Evolutionary conservation across 2,888 invertebrate species (phyloP).

Genomic region (Caenorhabditis virilis): DNA sequence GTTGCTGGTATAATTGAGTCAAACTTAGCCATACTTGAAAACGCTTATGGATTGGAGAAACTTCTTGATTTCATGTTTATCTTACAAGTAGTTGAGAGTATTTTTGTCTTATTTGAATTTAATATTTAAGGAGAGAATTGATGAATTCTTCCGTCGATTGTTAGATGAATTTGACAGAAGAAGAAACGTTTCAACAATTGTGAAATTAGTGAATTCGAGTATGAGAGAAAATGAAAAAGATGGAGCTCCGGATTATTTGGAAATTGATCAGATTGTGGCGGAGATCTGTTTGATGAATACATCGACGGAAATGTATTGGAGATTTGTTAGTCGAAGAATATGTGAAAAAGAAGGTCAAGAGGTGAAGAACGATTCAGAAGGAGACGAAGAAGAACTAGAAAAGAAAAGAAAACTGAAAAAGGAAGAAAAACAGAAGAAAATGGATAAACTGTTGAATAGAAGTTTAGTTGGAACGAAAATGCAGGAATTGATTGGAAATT

Average conservation of each 20-base stretch:
- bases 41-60: conserved; percentile 82
- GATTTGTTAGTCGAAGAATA: conserved; percentile 82
- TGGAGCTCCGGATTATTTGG: conserved; percentile 76
- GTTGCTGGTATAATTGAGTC: conserved; percentile 79
- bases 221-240: conserved; percentile 2
- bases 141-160: conserved; percentile 43
- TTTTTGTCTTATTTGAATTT: not conserved
- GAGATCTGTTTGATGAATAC: conserved; percentile 91
- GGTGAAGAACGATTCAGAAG: not conserved
- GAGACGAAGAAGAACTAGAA: conserved; percentile 1
- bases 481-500: conserved; percentile 78
- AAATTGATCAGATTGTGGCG: conserved; percentile 83
- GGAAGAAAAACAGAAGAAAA: conserved; percentile 56
- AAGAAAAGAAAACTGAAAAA: conserved; percentile 4
- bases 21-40: conserved; percentile 86
- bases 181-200: conserved; percentile 15
- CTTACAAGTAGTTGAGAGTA: conserved; percentile 77
- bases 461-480: conserved; percentile 61
- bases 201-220: conserved; percentile 3
- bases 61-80: conserved; percentile 78
- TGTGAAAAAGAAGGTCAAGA: conserved; percentile 48
- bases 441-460: conserved; percentile 63
- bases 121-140: conserved; percentile 39
- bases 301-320: conserved; percentile 85
- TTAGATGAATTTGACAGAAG: conserved; percentile 42